A percentile compares a stretch with the other conserved stretches of the same genome.
Evolutionary conservation across 2,797 vertebrate genomes (phyloP).

Genomic region (Chloroceryle inda): DNA sequence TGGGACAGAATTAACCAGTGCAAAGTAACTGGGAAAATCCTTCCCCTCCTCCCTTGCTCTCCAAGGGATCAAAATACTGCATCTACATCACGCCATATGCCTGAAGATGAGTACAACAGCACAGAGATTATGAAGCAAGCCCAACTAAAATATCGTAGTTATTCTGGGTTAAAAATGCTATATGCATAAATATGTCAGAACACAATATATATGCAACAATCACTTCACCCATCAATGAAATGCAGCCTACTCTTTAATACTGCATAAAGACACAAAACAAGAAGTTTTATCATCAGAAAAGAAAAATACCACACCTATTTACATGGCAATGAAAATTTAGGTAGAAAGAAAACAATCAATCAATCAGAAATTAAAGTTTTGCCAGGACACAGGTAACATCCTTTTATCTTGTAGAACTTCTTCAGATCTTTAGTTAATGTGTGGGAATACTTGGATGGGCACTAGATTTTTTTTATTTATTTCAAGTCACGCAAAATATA

Average conservation of each 20-base stretch:
- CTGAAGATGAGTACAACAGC: background rate
- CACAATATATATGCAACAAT: background rate
- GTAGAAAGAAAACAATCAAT: background rate
- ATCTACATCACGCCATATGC: background rate
- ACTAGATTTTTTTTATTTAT: background rate
- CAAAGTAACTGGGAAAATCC: background rate
- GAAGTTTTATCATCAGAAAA: slow-evolving; percentile 7
- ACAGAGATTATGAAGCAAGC: background rate
- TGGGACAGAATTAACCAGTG: background rate
- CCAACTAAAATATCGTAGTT: background rate
- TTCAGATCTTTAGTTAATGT: background rate
- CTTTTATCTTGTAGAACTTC: slow-evolving; percentile 33
- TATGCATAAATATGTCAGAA: background rate
- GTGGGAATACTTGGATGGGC: background rate
- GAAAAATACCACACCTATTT: background rate
- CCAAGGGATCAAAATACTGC: background rate
- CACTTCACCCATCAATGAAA: slow-evolving; percentile 28
- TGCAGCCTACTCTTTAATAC: background rate
- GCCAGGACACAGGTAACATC: slow-evolving; percentile 73
- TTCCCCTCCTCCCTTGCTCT: background rate
- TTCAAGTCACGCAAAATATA: background rate
- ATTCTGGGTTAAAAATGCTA: background rate
- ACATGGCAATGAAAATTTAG: background rate
- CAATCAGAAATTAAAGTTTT: background rate
- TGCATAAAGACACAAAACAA: background rate